Conservation (phyloP, 2,888 invertebrate species). For the Athalia circularis region DNA sequence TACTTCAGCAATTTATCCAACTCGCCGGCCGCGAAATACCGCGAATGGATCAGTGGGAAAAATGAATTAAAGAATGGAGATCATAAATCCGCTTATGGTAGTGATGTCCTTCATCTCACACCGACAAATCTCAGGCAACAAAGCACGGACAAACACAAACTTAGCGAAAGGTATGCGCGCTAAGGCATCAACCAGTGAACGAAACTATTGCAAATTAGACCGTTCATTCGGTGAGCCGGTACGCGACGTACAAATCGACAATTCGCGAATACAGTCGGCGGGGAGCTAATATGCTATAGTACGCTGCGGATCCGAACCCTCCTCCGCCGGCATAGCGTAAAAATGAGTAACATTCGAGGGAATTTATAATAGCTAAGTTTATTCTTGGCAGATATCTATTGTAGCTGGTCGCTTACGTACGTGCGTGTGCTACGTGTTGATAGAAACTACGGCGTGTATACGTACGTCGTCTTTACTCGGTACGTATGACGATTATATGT, state of each 20-base stretch:
- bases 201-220: conserved; percentile 42
- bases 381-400: neutral
- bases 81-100: conserved; percentile 10
- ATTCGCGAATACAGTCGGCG: neutral
- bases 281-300: neutral
- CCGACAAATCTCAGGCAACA: conserved; percentile 38
- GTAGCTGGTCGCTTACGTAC: neutral
- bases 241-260: neutral
- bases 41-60: neutral
- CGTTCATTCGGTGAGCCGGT: conserved; percentile 1
- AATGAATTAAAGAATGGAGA: conserved; percentile 9
- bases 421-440: neutral
- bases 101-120: conserved; percentile 29
- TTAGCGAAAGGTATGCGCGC: conserved; percentile 30
- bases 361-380: conserved; percentile 3
- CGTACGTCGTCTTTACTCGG: neutral
- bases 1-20: no score
- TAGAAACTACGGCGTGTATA: neutral
- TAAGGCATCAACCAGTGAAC: conserved; percentile 21
- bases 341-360: conserved; percentile 3
- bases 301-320: neutral
- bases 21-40: neutral
- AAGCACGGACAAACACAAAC: conserved; percentile 39
- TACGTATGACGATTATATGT: no score
- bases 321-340: neutral